These are phyloP conservation scores for Linnaemya vulpina DNA, from an alignment of 2,888 invertebrate species.

Conservation along the genomic window DNA sequence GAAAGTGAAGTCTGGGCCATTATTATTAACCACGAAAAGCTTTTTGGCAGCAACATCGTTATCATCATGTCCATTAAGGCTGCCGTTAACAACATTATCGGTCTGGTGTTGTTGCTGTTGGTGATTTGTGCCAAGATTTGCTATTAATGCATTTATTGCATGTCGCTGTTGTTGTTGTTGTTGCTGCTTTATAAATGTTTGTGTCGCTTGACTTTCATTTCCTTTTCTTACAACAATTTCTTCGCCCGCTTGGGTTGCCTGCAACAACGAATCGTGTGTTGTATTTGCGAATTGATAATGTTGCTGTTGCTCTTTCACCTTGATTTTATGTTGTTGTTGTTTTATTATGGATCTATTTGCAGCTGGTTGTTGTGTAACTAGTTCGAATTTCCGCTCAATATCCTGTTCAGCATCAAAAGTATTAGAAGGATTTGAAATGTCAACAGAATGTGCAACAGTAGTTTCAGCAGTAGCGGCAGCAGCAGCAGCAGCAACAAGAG, in stretches of 20 bases:
- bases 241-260: constrained; percentile 53
- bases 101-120: neutral
- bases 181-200: constrained; percentile 6
- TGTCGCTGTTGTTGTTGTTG: neutral
- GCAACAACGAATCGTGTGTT: constrained; percentile 27
- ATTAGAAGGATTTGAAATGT: constrained; percentile 40
- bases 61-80: neutral
- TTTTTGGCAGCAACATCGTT: neutral
- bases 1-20: neutral
- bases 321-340: constrained; percentile 42
- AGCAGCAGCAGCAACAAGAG: constrained; percentile 57
- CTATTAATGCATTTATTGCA: constrained; percentile 7
- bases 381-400: constrained; percentile 64
- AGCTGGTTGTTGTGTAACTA: constrained; percentile 47
- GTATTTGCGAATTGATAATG: constrained; percentile 52
- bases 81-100: neutral
- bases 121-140: constrained; percentile 3
- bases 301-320: constrained; percentile 45
- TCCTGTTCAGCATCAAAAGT: constrained; percentile 42
- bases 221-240: constrained; percentile 61
- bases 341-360: constrained; percentile 44
- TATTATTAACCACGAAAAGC: neutral
- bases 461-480: neutral
- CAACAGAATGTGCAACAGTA: constrained; percentile 5
- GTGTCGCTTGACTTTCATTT: constrained; percentile 58